A percentile compares a stretch with the other conserved stretches of the same genome.
Evolutionary conservation across 2,113 vertebrate genomes (phyloP).

Genomic region (Lynx canadensis): DNA sequence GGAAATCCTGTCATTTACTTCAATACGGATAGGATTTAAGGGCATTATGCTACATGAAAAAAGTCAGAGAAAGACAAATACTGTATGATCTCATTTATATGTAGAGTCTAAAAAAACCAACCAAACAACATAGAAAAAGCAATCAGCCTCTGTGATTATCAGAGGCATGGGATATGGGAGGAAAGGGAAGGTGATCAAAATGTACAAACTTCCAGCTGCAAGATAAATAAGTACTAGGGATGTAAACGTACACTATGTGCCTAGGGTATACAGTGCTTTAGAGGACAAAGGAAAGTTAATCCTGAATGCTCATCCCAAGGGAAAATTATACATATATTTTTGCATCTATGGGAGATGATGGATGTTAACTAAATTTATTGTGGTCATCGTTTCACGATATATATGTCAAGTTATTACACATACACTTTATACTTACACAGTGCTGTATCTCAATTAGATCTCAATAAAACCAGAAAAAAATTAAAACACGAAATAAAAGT

Average conservation of each 20-base stretch:
- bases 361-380: too few relatives aligned
- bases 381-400: too few relatives aligned
- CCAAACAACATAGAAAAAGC: not conserved
- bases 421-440: not conserved
- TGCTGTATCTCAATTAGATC: not conserved
- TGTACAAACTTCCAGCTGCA: not conserved
- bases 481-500: not conserved
- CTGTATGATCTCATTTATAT: too few relatives aligned
- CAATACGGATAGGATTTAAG: too few relatives aligned
- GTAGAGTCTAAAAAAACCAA: not conserved
- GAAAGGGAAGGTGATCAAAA: not conserved
- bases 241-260: not conserved
- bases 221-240: not conserved
- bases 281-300: not conserved
- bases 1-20: too few relatives aligned
- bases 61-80: too few relatives aligned
- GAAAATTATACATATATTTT: too few relatives aligned
- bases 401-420: not conserved
- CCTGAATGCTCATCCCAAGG: not conserved
- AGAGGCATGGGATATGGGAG: not conserved
- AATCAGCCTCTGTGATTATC: not conserved
- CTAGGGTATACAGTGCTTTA: too few relatives aligned
- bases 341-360: too few relatives aligned
- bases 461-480: not conserved
- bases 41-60: too few relatives aligned